phyloP scores from a whole-genome alignment of 2,797 vertebrate species.

The Lepidocolaptes lacrymiger region DNA sequence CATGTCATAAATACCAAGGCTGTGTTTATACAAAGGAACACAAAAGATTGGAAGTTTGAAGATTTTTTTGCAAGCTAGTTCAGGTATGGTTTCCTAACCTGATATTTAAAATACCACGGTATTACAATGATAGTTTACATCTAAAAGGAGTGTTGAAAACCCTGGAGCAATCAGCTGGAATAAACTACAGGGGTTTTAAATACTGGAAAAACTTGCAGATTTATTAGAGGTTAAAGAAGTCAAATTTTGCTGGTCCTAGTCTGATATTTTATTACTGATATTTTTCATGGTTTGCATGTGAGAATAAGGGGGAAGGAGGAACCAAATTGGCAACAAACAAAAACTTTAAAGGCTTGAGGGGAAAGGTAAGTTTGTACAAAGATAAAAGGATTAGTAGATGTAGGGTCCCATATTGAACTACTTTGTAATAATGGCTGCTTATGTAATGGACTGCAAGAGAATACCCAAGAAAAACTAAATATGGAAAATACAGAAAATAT shows the following conservation, averaged over 20 bases:
- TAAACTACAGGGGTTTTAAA: not conserved
- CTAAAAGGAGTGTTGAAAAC: not conserved
- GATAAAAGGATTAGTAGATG: not conserved
- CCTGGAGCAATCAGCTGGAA: not conserved
- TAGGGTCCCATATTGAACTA: not conserved
- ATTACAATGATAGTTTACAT: not conserved
- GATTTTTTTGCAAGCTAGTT: not conserved
- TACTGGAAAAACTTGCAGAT: not conserved
- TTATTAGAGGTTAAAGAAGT: not conserved
- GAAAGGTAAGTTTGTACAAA: not conserved
- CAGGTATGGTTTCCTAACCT: not conserved
- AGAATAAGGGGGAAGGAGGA: not conserved
- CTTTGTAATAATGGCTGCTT: not conserved
- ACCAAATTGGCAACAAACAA: not conserved
- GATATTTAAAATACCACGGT: not conserved
- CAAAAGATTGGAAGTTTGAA: not conserved
- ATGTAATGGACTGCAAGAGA: not conserved
- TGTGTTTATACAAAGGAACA: not conserved
- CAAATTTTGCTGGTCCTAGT: not conserved
- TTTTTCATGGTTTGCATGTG: not conserved
- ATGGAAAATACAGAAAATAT: too few relatives aligned
- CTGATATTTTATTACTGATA: not conserved
- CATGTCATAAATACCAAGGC: not conserved
- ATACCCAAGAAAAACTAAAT: not conserved
- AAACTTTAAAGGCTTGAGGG: not conserved